phyloP scores from a whole-genome alignment of 2,113 vertebrate genomes.

The Corapipo altera region DNA sequence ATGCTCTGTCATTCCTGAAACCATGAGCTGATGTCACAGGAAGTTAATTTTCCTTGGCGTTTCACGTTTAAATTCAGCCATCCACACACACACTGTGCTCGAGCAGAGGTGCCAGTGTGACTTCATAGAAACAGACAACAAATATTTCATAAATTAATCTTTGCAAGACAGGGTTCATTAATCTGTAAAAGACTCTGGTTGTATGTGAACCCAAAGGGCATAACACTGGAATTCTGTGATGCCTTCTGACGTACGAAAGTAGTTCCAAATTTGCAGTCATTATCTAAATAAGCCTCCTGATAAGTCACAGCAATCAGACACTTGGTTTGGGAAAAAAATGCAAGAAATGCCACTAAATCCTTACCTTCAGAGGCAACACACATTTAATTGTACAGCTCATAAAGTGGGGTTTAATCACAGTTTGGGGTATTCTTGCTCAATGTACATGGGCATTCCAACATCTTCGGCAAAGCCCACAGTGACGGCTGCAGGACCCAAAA shows the following conservation, averaged over 20 bases:
- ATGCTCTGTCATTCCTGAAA: background rate
- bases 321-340: background rate
- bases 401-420: background rate
- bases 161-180: slow-evolving; percentile 77
- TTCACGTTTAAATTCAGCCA: background rate
- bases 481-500: background rate
- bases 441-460: accelerated
- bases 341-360: background rate
- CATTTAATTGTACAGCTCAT: background rate
- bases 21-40: background rate
- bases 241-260: slow-evolving; percentile 75
- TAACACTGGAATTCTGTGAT: slow-evolving; percentile 76
- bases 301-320: slow-evolving; percentile 62
- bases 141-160: slow-evolving; percentile 71
- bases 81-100: background rate
- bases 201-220: slow-evolving; percentile 78
- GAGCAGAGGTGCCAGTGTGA: slow-evolving; percentile 11
- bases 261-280: slow-evolving; percentile 80
- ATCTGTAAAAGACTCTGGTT: slow-evolving; percentile 72
- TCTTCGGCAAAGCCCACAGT: background rate
- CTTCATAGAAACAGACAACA: slow-evolving; percentile 67
- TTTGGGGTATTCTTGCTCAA: background rate
- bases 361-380: background rate
- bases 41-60: slow-evolving; percentile 39
- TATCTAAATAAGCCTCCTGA: slow-evolving; percentile 76